Evolutionary conservation across 1,140 invertebrate genomes (phyloP).

Genomic region (Drosophila pruinosa): DNA sequence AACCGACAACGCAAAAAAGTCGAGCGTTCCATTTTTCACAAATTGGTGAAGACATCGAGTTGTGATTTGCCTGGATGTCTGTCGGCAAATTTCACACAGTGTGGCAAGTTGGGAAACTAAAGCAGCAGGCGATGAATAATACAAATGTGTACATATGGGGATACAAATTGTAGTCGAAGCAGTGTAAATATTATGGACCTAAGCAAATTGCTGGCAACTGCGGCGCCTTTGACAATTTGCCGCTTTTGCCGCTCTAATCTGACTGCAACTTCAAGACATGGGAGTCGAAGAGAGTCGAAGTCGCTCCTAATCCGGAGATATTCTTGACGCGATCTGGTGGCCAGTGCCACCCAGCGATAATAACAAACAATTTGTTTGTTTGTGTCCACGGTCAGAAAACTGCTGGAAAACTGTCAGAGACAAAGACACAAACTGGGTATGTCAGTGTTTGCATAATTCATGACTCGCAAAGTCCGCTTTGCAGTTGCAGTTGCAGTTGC

Average conservation of each 20-base stretch:
- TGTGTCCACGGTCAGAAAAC: slow-evolving; percentile 13
- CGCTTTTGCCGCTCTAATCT: slow-evolving; percentile 35
- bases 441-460: slow-evolving; percentile 53
- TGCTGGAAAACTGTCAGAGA: not conserved
- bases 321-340: slow-evolving; percentile 35
- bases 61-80: slow-evolving; percentile 16
- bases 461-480: slow-evolving; percentile 16
- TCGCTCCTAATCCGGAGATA: slow-evolving; percentile 27
- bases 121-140: not conserved
- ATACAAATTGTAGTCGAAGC: not conserved
- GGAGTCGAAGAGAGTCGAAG: no score
- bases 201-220: slow-evolving; percentile 44
- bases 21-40: slow-evolving; percentile 19
- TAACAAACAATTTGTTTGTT: slow-evolving; percentile 58
- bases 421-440: not conserved
- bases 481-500: slow-evolving; percentile 36
- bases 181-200: slow-evolving; percentile 30
- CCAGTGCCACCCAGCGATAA: slow-evolving; percentile 47
- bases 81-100: slow-evolving; percentile 38
- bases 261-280: not conserved
- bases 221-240: slow-evolving; percentile 51
- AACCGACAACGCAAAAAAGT: slow-evolving; percentile 3
- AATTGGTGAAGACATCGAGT: slow-evolving; percentile 4
- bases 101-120: slow-evolving; percentile 29
- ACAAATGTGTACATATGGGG: not conserved